Evolutionary conservation across 2,797 vertebrate genomes (phyloP), one percentile per base, ranked within the genome.

Genomic region (Serranus cabrilla): DNA sequence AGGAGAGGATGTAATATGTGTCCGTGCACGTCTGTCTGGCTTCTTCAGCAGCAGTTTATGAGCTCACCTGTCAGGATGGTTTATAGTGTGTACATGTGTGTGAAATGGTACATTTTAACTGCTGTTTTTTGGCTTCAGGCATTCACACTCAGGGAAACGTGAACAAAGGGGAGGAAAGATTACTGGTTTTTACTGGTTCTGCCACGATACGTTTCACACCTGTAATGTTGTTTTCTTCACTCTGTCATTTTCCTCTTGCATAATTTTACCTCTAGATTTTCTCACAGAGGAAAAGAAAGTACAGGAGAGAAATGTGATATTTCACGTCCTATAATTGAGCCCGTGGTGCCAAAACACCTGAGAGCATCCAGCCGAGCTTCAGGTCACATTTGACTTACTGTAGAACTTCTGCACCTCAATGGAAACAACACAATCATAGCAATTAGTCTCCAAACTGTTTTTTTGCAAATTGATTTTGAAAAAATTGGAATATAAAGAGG

Each of bases 121-220:
- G 18, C 47, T 20, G n/a, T 20, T 16, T 59, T 34, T 27, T 5
- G 13, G 27, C 34, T 49, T 46, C 47, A 64, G 68, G 76, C 42
- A 54, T 58, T 67, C 40, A 14, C 9, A 5, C 11, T 1, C 11
- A 58, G 58, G 27, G 25, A 17, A 71, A 23, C 12, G 42, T 7
- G 31, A 52, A 45, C 12, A n/a, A 1, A 27, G 17, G 49, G 2
- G 71, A 67, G 47, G 47, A 46, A 5, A 16, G 0, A 1, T 18
- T 71, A 85, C 61, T 65, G 18, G 45, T 85, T 82, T 71, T 10
- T 78, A 64, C 72, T 55, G 61, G 61, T 69, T 49, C 14, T 27
- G 56, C 55, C 39, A 10, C 18, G 2, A 56, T 54, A 8, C 0
- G 12, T 47, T 5, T 23, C 7, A 40, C 62, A 68, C 40, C n/a